These are phyloP conservation scores for Ceyx cyanopectus DNA, from an alignment of 2,113 vertebrate genomes.

Conservation along the genomic window DNA sequence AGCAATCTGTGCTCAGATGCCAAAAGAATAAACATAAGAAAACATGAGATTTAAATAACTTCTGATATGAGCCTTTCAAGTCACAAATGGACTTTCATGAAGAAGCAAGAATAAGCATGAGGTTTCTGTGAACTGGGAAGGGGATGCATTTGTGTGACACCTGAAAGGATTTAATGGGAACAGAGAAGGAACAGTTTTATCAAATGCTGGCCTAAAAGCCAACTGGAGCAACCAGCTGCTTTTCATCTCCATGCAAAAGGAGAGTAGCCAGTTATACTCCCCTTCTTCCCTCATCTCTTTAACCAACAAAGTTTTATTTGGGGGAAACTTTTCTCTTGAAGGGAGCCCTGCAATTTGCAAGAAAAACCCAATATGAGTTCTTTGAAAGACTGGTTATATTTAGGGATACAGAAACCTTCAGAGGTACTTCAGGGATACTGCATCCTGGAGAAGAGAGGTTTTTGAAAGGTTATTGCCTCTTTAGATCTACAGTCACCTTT, in stretches of 20 bases:
- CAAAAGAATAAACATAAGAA: not conserved
- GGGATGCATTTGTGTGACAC: not conserved
- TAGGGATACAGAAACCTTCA: not conserved
- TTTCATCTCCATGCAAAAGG: not conserved
- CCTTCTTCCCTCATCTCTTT: not conserved
- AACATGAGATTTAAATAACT: not conserved
- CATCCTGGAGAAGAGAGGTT: not conserved
- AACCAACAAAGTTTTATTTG: not conserved
- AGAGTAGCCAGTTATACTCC: not conserved
- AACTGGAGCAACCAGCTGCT: not conserved
- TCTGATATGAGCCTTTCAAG: not conserved
- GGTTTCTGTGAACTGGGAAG: not conserved
- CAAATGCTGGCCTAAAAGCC: not conserved
- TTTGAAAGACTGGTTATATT: not conserved
- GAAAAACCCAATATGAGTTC: not conserved
- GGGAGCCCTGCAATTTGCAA: not conserved
- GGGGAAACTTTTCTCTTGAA: not conserved
- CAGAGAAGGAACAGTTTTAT: not conserved
- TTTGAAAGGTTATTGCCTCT: not conserved
- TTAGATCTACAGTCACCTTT: not conserved
- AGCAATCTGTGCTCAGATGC: not conserved
- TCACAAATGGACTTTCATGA: not conserved
- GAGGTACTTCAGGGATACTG: not conserved
- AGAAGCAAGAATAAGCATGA: not conserved
- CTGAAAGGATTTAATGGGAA: not conserved